Conservation (phyloP, 2,797 vertebrate genomes). For the Mycteria americana region DNA sequence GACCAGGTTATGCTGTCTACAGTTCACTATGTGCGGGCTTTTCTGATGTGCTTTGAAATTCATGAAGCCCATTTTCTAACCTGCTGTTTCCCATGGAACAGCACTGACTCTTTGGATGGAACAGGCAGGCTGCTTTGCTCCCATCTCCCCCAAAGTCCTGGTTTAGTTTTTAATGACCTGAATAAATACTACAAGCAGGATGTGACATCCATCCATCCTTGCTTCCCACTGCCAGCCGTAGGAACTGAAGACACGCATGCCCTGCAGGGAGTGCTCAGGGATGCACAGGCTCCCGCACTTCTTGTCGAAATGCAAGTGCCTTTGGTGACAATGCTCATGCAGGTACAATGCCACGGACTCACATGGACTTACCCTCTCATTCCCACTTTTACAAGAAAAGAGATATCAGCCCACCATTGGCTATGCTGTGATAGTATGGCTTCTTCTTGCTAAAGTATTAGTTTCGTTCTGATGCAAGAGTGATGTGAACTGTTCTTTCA, state of each 20-base stretch:
- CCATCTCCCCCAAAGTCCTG: neutral
- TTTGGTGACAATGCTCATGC: neutral
- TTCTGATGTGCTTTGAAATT: neutral
- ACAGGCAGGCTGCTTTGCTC: neutral
- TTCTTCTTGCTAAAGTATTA: neutral
- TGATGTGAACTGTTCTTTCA: neutral
- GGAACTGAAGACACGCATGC: accelerated
- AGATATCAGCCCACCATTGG: neutral
- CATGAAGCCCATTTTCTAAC: neutral
- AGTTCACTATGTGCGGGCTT: neutral
- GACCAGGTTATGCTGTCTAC: neutral
- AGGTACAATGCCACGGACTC: neutral
- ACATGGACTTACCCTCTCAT: neutral
- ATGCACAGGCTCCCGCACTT: neutral
- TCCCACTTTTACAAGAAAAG: neutral
- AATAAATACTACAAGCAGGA: neutral
- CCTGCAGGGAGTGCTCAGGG: neutral
- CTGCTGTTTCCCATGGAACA: neutral
- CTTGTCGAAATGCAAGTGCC: neutral
- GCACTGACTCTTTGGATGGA: neutral
- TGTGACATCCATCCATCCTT: neutral
- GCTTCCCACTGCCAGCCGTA: neutral
- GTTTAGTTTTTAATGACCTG: neutral
- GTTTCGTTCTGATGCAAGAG: neutral
- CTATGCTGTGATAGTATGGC: neutral